Evolutionary conservation across 2,888 invertebrate genomes (phyloP), one percentile per base, ranked within the genome.

Genomic region (Beris chalybata): DNA sequence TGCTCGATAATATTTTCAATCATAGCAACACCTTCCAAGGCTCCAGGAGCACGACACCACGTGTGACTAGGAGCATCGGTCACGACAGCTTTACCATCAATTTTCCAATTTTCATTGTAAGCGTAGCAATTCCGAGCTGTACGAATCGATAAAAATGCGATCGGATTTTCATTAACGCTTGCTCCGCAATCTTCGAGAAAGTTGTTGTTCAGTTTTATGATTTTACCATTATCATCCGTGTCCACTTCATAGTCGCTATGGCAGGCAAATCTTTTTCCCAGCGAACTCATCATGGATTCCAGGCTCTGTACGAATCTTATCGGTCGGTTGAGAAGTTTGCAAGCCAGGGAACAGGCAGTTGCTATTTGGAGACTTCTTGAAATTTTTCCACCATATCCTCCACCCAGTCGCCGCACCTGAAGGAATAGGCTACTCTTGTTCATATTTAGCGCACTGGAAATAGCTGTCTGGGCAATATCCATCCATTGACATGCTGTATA

Each of bases 341-440:
- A 13, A 7, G 56, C 64, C n/a, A 65, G 29, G 1, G 91, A 88
- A 67, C 89, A 87, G 0, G 89, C 89, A 32, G 86, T 83, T 0
- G 89, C 84, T 0, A 87, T 76, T 11, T 85, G 81, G 11, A 81
- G 78, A 5, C 84, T 78, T 6, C 92, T 83, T 0, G 86, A 83
- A 61, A 92, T 86, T 65, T 95, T 95, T 0, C 84, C 85, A 0
- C 95, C 95, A 75, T 90, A 95, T 0, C 82, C 91, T 9, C 95
- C 95, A 3, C 95, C 95, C 4, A 93, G 72, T 48, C 93, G 86
- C 5, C 87, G 84, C 0, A 92, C 89, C 53, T 82, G 79, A 0
- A 93, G 81, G 70, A 89, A 86, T 12, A 93, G 84, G 57, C 92
- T 85, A 74, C 88, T 87, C 64, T 83, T 80, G 9, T 84, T 84